These are phyloP conservation scores for Orchestia grillus DNA, from an alignment of 1,140 invertebrate species.

Conservation along the genomic window DNA sequence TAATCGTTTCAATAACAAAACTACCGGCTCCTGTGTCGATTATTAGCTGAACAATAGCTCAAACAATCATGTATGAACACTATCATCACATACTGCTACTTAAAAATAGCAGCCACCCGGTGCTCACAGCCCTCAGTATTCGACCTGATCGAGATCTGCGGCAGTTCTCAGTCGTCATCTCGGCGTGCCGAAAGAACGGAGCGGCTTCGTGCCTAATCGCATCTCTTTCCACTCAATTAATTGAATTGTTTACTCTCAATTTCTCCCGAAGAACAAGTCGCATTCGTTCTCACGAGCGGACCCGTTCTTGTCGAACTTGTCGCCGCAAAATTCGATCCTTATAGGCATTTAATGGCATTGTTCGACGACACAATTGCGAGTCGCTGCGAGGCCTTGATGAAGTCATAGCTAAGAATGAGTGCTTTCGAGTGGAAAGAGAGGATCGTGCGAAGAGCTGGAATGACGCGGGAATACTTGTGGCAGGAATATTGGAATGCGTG, in stretches of 20 bases:
- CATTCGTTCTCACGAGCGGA: not conserved
- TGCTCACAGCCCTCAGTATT: not conserved
- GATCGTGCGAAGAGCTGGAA: slow-evolving; percentile 25
- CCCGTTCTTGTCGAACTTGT: not conserved
- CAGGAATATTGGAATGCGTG: not conserved
- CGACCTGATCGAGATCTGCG: not conserved
- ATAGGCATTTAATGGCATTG: slow-evolving; percentile 42
- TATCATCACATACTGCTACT: not conserved
- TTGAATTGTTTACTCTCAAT: slow-evolving; percentile 53
- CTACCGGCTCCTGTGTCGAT: not conserved
- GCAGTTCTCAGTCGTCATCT: not conserved
- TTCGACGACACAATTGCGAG: slow-evolving; percentile 12
- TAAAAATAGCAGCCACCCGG: not conserved
- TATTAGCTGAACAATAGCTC: not conserved
- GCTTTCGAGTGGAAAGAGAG: slow-evolving; percentile 27
- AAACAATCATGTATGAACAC: not conserved
- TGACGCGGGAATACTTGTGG: not conserved
- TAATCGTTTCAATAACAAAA: not conserved
- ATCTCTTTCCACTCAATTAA: slow-evolving; percentile 48
- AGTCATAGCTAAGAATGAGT: slow-evolving; percentile 30
- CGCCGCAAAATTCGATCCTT: slow-evolving; percentile 45
- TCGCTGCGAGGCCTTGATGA: slow-evolving; percentile 13
- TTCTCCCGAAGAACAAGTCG: slow-evolving; percentile 36
- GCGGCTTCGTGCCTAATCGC: slow-evolving; percentile 58
- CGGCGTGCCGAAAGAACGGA: not conserved